phyloP scores from a whole-genome alignment of 1,140 invertebrate species.

The Sweltsa coloradensis region DNA sequence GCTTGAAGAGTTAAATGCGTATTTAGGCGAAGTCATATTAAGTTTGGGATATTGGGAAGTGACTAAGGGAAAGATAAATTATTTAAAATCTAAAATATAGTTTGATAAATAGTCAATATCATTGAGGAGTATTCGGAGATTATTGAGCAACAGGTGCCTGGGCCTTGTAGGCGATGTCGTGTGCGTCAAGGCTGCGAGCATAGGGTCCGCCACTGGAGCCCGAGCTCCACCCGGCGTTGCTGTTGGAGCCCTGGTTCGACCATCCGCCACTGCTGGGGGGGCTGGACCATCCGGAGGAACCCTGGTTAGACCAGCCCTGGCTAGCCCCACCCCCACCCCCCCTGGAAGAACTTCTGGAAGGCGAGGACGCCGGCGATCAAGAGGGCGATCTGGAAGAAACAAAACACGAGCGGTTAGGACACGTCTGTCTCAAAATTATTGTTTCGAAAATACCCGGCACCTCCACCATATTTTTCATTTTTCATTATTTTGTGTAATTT shows the following conservation, averaged over 20 bases:
- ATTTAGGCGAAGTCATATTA: too few relatives aligned
- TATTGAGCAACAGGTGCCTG: slow-evolving; percentile 24
- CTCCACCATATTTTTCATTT: too few relatives aligned
- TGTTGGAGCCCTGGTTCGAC: slow-evolving; percentile 5
- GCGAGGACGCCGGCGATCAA: slow-evolving; percentile 50
- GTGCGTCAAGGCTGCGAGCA: slow-evolving; percentile 31
- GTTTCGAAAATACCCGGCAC: too few relatives aligned
- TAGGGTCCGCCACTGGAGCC: slow-evolving; percentile 28
- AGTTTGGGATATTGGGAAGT: background rate
- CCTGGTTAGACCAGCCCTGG: slow-evolving; percentile 11
- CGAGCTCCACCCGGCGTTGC: slow-evolving; percentile 20
- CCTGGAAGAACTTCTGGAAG: slow-evolving; percentile 50
- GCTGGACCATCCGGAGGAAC: slow-evolving; percentile 12
- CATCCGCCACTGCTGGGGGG: slow-evolving; percentile 18
- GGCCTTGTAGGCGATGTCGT: slow-evolving; percentile 42
- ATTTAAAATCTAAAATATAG: background rate
- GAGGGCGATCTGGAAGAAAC: slow-evolving; percentile 62
- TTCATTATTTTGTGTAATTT: too few relatives aligned
- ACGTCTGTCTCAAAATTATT: too few relatives aligned
- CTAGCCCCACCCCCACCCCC: slow-evolving; percentile 19
- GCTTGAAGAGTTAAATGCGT: too few relatives aligned
- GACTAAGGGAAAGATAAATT: slow-evolving; percentile 1
- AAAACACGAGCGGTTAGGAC: too few relatives aligned
- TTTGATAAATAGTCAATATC: background rate
- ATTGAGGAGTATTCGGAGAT: background rate